Conservation (phyloP, 2,113 vertebrate species). For the Phrynosoma platyrhinos region DNA sequence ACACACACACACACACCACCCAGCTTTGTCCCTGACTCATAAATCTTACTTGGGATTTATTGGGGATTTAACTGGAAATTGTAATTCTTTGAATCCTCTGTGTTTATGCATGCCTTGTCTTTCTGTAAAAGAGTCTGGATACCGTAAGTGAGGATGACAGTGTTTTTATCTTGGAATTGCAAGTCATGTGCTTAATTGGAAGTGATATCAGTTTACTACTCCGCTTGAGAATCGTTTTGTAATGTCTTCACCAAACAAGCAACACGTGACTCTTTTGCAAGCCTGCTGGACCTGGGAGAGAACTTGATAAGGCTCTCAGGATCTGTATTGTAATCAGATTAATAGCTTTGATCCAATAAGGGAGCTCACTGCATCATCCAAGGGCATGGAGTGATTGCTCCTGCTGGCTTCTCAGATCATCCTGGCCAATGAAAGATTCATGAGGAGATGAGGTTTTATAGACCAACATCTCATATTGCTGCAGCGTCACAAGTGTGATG, state of each 20-base stretch:
- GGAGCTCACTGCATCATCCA: constrained; percentile 71
- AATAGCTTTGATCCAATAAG: constrained; percentile 80
- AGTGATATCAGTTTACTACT: constrained; percentile 74
- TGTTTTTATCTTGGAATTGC: constrained; percentile 58
- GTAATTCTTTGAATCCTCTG: background rate
- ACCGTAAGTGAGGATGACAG: constrained; percentile 61
- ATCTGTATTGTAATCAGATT: constrained; percentile 61
- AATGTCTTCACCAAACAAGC: constrained; percentile 73
- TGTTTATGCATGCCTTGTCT: constrained; percentile 19
- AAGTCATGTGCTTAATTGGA: constrained; percentile 72
- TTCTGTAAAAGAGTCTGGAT: constrained; percentile 62
- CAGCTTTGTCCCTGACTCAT: background rate
- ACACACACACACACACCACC: too few species aligned
- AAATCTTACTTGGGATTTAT: constrained; percentile 46
- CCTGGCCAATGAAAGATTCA: constrained; percentile 79
- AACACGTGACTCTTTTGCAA: constrained; percentile 79
- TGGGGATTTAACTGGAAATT: constrained; percentile 48
- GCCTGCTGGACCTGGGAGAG: constrained; percentile 61
- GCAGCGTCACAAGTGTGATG: constrained; percentile 69
- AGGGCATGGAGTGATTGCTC: constrained; percentile 62
- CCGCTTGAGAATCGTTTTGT: constrained; percentile 70
- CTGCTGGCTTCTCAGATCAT: constrained; percentile 69
- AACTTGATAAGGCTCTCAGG: constrained; percentile 78
- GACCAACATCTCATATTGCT: constrained; percentile 63
- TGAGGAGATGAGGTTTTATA: constrained; percentile 72